A percentile compares a stretch with the other conserved stretches of the same genome.
Conservation (phyloP, 2,113 vertebrate genomes). For the Tamias sibiricus region DNA sequence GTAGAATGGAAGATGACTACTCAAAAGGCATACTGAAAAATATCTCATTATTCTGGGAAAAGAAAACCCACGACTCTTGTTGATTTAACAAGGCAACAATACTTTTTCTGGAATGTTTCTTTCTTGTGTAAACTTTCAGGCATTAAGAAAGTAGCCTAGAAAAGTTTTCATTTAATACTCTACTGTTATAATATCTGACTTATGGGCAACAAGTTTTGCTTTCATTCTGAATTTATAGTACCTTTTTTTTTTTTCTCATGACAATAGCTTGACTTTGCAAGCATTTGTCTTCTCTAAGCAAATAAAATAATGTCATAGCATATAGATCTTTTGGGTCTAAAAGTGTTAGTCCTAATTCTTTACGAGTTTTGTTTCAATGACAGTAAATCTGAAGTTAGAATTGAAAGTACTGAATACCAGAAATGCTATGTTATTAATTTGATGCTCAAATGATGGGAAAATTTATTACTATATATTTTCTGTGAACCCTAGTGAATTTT, state of each 20-base stretch:
- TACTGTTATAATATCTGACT: slow-evolving; percentile 46
- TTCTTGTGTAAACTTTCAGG: not conserved
- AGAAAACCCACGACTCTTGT: not conserved
- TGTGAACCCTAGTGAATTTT: not conserved
- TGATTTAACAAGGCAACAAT: not conserved
- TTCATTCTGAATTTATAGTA: slow-evolving; percentile 57
- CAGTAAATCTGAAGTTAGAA: not conserved
- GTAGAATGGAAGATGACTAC: not conserved
- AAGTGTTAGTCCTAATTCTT: not conserved
- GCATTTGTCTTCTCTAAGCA: slow-evolving; percentile 23
- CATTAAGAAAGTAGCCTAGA: not conserved
- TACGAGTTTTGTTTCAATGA: slow-evolving; percentile 29
- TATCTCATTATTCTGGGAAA: not conserved
- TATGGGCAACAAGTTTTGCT: not conserved
- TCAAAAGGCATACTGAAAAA: not conserved
- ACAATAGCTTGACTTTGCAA: slow-evolving; percentile 13
- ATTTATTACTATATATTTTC: slow-evolving; percentile 10
- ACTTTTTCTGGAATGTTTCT: not conserved
- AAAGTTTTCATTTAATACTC: slow-evolving; percentile 30
- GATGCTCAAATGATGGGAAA: not conserved
- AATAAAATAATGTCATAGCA: slow-evolving; percentile 24
- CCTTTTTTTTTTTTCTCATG: slow-evolving; percentile 27
- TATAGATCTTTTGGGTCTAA: not conserved
- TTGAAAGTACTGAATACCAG: not conserved
- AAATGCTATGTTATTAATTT: slow-evolving; percentile 14